Conservation (phyloP, 2,888 invertebrate species). For the Hoplodrina blanda region DNA sequence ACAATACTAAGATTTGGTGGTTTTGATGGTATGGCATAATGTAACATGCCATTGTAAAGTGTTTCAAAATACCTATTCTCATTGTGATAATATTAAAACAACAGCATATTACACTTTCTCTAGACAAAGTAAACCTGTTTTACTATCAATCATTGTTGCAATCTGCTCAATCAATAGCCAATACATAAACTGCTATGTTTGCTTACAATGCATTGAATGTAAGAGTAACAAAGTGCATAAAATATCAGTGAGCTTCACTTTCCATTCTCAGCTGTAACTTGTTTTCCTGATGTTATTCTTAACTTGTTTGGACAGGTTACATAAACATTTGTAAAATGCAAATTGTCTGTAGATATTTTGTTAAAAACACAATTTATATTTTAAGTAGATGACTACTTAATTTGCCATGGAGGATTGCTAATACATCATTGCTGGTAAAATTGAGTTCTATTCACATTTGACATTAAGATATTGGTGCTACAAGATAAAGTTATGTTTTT, state of each 20-base stretch:
- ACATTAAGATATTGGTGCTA: neutral
- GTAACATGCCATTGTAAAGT: neutral
- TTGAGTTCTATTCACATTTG: neutral
- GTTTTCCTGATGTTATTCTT: slow-evolving; percentile 21
- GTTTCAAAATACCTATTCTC: slow-evolving; percentile 14
- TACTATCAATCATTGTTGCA: slow-evolving; percentile 37
- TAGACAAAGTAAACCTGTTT: slow-evolving; percentile 30
- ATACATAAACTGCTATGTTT: slow-evolving; percentile 26
- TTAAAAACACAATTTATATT: neutral
- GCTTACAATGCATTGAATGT: slow-evolving; percentile 40
- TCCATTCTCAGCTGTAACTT: slow-evolving; percentile 51
- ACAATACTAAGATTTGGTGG: neutral
- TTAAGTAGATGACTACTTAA: neutral
- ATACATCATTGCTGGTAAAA: neutral
- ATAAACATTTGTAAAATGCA: slow-evolving; percentile 32
- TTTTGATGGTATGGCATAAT: slow-evolving; percentile 8
- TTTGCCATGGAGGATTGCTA: neutral
- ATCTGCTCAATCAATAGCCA: slow-evolving; percentile 34
- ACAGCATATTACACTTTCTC: slow-evolving; percentile 20
- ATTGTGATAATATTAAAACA: slow-evolving; percentile 23
- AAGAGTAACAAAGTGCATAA: slow-evolving; percentile 41
- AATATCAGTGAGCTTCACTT: slow-evolving; percentile 43
- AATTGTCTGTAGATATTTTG: slow-evolving; percentile 10
- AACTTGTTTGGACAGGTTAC: slow-evolving; percentile 44
- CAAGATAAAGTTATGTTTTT: neutral